Percentiles rank a stretch among this genome's conserved stretches.
Conservation (phyloP, 2,888 invertebrate genomes). For the Gibbula magus region DNA sequence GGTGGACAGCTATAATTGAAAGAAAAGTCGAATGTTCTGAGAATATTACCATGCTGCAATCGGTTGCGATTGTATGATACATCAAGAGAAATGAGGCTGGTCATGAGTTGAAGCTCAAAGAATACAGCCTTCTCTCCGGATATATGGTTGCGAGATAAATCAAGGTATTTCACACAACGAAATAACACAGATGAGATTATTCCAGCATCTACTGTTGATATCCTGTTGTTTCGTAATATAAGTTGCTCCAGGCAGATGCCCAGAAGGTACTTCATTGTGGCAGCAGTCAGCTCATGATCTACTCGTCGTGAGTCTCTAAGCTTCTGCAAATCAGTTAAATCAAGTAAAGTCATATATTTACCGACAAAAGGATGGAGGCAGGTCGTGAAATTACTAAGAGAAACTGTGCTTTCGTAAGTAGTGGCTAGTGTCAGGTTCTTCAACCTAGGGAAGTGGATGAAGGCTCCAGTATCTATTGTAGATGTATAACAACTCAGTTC, state of each 20-base stretch:
- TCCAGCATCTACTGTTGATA: neutral
- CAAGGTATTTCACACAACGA: neutral
- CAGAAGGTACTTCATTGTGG: neutral
- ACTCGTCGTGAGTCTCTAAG: neutral
- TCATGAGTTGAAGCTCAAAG: too few relatives aligned
- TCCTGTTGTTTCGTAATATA: neutral
- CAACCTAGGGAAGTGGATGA: too few relatives aligned
- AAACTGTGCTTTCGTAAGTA: too few relatives aligned
- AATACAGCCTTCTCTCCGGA: too few relatives aligned
- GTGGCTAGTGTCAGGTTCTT: too few relatives aligned
- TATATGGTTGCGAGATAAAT: neutral
- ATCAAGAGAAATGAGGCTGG: too few relatives aligned
- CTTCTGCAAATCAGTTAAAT: neutral
- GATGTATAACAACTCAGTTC: too few relatives aligned
- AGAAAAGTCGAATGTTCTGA: too few relatives aligned
- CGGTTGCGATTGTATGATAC: too few relatives aligned
- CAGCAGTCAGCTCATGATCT: neutral
- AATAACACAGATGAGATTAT: neutral
- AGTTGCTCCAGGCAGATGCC: neutral
- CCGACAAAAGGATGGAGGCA: neutral
- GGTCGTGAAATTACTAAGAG: neutral
- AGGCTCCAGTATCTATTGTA: too few relatives aligned
- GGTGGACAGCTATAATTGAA: too few relatives aligned
- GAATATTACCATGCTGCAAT: too few relatives aligned
- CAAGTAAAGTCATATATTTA: neutral